phyloP scores from a whole-genome alignment of 2,888 invertebrate genomes.

The Erebia ligea region DNA sequence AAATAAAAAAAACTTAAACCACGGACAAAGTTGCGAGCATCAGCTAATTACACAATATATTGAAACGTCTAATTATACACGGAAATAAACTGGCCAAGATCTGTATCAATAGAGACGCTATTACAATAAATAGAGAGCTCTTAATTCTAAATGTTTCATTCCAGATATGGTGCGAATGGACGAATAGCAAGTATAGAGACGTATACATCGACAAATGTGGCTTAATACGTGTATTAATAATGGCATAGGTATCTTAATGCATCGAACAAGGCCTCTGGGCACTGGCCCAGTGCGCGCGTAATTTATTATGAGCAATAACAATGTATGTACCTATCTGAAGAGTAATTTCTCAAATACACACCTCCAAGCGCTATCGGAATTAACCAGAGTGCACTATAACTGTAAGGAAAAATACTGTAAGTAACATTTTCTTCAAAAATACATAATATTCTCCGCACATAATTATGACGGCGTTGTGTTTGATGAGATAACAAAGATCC shows the following conservation, averaged over 20 bases:
- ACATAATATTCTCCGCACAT: neutral
- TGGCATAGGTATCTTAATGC: slow-evolving; percentile 33
- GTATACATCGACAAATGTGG: slow-evolving; percentile 22
- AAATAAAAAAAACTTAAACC: no score
- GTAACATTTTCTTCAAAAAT: neutral
- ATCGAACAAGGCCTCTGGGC: slow-evolving; percentile 50
- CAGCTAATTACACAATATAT: no score
- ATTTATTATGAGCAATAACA: slow-evolving; percentile 75
- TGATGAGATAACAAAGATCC: no score
- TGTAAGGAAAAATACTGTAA: slow-evolving; percentile 9
- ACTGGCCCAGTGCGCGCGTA: slow-evolving; percentile 62
- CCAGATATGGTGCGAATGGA: neutral
- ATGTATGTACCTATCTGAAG: slow-evolving; percentile 68
- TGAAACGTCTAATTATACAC: no score
- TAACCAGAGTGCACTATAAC: slow-evolving; percentile 4
- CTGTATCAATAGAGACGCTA: no score
- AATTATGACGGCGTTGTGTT: no score
- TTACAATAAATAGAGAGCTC: no score
- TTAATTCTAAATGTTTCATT: no score
- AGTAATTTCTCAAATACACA: slow-evolving; percentile 77
- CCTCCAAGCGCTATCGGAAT: slow-evolving; percentile 50
- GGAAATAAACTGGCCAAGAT: no score
- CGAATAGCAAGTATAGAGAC: neutral
- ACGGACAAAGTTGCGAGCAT: no score
- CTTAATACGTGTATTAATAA: slow-evolving; percentile 32